Evolutionary conservation across 2,113 vertebrate species (phyloP), one percentile per base, ranked within the genome.

Genomic region (Amphiprion percula): DNA sequence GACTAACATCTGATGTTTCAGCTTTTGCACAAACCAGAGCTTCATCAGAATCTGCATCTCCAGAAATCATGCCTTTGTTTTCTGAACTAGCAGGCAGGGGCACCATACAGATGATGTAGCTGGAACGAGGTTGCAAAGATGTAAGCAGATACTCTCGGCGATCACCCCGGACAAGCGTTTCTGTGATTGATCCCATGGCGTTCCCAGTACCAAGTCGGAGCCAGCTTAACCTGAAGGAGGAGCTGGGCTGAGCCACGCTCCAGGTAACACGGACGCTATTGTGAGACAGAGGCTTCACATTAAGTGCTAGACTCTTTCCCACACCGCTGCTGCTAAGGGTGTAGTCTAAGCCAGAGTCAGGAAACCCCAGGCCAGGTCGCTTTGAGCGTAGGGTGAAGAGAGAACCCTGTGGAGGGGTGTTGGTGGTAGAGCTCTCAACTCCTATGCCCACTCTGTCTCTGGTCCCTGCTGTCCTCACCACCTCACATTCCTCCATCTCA

Each of bases 91-190:
- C 90, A 26, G 96, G 92, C 74, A 98, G 94, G 17, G 96, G 96
- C 63, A 96, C 95, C 95, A 98, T 96, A 86, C 97, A 98, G 85
- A 98, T 97, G 76, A 97, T 94, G 76, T 98, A 98, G 85, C 95
- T 95, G 33, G 97, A 97, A 60, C 93, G 94, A 19, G 97, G 97
- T 61, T 97, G 96, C 74, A 98, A 83, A 2, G 96, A 95, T 0
- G 95, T 97, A 24, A 98, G 94, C 33, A 98, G 91, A 85, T 98
- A 98, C 84, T 97, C 96, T 0, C 96, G 95, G 33, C 95, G 95
- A 60, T 98, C 97, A 0, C 97, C 97, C 59, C 95, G 92, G 66
- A 98, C 97, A 70, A 98, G 84, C 0, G 97, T 98, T 93, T 98
- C 97, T 0, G 97, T 98, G 67, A 97, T 97, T 24, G 96, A 97